Evolutionary conservation across 2,113 vertebrate genomes (phyloP), one percentile per base, ranked within the genome.

Genomic region (Leuciscus idus): DNA sequence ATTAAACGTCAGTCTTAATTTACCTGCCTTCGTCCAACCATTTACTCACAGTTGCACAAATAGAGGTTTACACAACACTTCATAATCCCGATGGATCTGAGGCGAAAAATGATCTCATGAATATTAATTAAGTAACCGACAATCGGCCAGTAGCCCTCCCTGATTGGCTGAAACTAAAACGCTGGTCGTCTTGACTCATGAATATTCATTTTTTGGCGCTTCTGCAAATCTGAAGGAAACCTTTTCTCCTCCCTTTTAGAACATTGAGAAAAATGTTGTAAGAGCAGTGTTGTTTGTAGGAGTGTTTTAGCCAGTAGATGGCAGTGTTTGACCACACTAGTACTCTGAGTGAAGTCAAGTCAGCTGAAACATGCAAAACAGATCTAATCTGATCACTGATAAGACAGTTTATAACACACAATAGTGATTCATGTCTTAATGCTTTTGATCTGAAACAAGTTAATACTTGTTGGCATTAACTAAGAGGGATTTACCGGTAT

Each of bases 1-100:
- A 81, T 68, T 66, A 50, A 81, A 48, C 43, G 12, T 70, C 80
- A 52, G 43, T 4, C 80, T 82, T 3, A 12, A 50, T 82, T 30
- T 68, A 30, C 7, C 80, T 68, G 61, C 10, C 23, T 46, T 2
- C 13, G 13, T 64, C 15, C 23, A 19, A 26, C 1, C 4, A 28
- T 66, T 66, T 13, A 7, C 33, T 21, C 48, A 55, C 9, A 39
- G 36, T 19, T 23, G 39, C 43, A 48, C 13, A 28, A 8, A 23
- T 5, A 23, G 19, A 23, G 19, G 5, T 57, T 36, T 11, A 52
- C 11, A 13, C 7, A 23, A 74, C 39, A 21, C 4, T 1, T 39
- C 43, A 4, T 46, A 57, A 74, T 48, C 2, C 21, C 0, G 23
- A 39, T n/a, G 10, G 21, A 7, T 62, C 59, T 55, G 19, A 55